These are phyloP conservation scores for Lapara coniferarum DNA, from an alignment of 2,888 invertebrate species.

Conservation along the genomic window DNA sequence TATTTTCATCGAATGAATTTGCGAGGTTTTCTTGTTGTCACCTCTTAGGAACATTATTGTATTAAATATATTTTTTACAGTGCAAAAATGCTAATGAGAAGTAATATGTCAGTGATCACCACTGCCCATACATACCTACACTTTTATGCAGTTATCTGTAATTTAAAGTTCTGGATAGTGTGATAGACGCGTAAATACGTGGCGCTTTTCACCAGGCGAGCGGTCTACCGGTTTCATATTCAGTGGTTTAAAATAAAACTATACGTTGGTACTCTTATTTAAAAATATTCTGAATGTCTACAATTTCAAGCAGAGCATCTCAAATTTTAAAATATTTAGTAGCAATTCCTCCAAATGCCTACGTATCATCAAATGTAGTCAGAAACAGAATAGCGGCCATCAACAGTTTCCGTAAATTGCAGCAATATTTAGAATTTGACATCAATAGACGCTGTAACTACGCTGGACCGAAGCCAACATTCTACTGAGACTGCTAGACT, in stretches of 20 bases:
- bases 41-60: no score
- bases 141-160: no score
- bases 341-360: not conserved
- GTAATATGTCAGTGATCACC: not conserved
- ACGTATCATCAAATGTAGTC: conserved; percentile 22
- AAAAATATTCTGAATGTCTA: not conserved
- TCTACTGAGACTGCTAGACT: conserved; percentile 3
- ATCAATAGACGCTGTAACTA: conserved; percentile 16
- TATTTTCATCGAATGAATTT: no score
- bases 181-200: no score
- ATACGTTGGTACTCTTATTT: not conserved
- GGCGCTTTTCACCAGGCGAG: no score
- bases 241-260: no score
- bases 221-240: no score
- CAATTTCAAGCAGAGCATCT: not conserved
- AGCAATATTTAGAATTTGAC: conserved; percentile 14
- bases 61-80: no score
- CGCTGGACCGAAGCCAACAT: conserved; percentile 13
- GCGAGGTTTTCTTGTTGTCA: no score
- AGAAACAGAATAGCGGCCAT: conserved; percentile 10
- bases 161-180: no score
- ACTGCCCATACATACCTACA: not conserved
- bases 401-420: conserved; percentile 23
- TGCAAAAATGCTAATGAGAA: no score
- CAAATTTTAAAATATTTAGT: not conserved